Evolutionary conservation across 1,140 invertebrate genomes (phyloP), one percentile per base, ranked within the genome.

Genomic region (Drosophila serrata): DNA sequence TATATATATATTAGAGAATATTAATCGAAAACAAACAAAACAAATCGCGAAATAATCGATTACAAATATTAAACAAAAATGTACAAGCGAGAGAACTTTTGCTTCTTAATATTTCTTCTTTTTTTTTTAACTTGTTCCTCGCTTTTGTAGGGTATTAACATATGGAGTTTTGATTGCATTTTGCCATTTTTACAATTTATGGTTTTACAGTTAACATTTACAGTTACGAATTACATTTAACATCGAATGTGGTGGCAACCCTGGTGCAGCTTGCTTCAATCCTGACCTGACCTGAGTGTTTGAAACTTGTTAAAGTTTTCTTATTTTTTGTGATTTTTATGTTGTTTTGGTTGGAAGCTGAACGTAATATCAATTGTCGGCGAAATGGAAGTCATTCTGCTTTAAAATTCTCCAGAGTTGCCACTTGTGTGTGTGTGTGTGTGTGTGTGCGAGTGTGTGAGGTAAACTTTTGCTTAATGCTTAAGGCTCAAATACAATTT

Each of bases 211-310:
- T 55, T 75, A 45, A 43, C 65, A 73, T 75, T 75, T 75, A 56
- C 35, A 51, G 42, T 78, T 77, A 76, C 35, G 17, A 60, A 53
- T 77, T 78, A 69, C 49, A 78, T 78, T 76, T 60, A 76, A 76
- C 73, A 76, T 76, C 63, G 73, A 67, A 67, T 59, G 49, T 43
- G 72, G 31, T 29, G 64, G 46, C 65, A 69, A 53, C 65, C 65
- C 53, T 42, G 51, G 43, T 19, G 43, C 43, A 67, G 62, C 27
- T 67, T 53, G 4, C 40, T 67, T 13, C 64, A 48, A 35, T 70
- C 68, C n/a, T n/a, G n/a, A 65, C 69, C 55, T 48, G 51, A 59
- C 69, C 69, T 73, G 69, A 73, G 69, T 72, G 53, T 22, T 72
- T 72, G 33, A 75, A 56, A 75, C 46, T 76, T 53, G 35, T 35